Evolutionary conservation across 2,797 vertebrate species (phyloP), one percentile per base, ranked within the genome.

Genomic region (Delichon dasypus): DNA sequence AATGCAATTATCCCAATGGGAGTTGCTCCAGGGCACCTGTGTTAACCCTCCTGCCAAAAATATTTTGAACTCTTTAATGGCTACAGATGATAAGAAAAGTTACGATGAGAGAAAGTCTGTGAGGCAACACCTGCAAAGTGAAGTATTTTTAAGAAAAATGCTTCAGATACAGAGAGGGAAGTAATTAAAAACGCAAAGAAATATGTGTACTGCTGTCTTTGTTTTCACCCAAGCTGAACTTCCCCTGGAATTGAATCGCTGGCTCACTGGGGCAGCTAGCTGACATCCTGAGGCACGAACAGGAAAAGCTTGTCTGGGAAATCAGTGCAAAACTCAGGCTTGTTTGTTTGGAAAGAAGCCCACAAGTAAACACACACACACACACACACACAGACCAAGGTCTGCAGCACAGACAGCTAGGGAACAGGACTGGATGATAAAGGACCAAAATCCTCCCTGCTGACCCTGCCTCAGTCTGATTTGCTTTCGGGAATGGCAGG

Each of bases 141-240:
- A 85, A 89, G 70, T 70, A 77, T 78, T 96, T 94, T 94, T 88
- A 89, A 87, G 74, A 60, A 85, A 95, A 93, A 92, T 78, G 53
- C 51, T 95, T 70, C 53, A 94, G 73, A 72, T 91, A 60, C n/a
- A 47, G 58, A 73, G 62, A 50, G 26, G 67, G 94, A 95, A 97
- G 73, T 57, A 94, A 96, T 96, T 91, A 96, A 93, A 95, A 94
- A 16, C 48, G 66, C 36, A 62, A 84, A 95, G 82, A 76, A 93
- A 95, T 81, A 71, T 0, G 76, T 54, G 79, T 76, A 13, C 79
- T 25, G 85, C 76, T 62, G 58, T 80, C 85, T 96, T 96, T 96
- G 94, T 97, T 96, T 95, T 97, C 93, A 96, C 94, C 94, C 91
- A 95, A 95, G 92, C 88, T 96, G 94, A 97, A 96, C 93, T 97